Base-by-base conservation (phyloP, 1,140 invertebrate genomes). In the Argopecten irradians region DNA sequence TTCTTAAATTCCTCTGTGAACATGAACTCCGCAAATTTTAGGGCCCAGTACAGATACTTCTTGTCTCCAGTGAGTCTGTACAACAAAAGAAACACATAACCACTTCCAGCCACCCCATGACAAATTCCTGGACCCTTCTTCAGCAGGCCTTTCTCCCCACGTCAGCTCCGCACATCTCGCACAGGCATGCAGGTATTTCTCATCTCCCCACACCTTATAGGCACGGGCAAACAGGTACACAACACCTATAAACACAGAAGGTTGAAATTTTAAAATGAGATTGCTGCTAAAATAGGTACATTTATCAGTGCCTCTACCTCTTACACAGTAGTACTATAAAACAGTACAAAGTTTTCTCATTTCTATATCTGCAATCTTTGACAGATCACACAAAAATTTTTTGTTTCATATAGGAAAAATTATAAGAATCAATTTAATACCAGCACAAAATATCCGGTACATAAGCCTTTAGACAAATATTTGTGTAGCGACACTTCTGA, bases 61-160 rank as follows among this genome's bases (percentile, higher is more conserved):
- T 95, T 94, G 91, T 98, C 96, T n/a, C 88, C 95, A 28, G 98
- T 98, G 41, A 98, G 95, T 88, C 97, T 96, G 92, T 98, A 97
- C 0, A 98, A 94, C 0, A 98, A 95, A 3, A 98, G 95, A 94
- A 98, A 98, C 0, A 97, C 97, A 95, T 98, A 98, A 32, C 97
- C 98, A 96, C 97, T 98, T 46, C 98, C 98, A 55, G 97, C 97
- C 7, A 98, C 96, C 0, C 98, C 98, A 94, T 98, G 98, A 94
- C 98, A 98, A 82, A 98, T 97, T 11, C 96, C 96, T 88, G 95
- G 93, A 0, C 98, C 98, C 96, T 98, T 98, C 90, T 96, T 97
- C 34, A 98, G 94, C 16, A 98, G 95, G 0, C 98, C 98, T 93
- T 97, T 97, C 32, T 96, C 94, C n/a, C 98, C 98, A 98, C 0